A percentile compares a stretch with the other conserved stretches of the same genome.
These are phyloP conservation scores for Harmothoe impar DNA, from an alignment of 2,888 invertebrate species.

Conservation along the genomic window DNA sequence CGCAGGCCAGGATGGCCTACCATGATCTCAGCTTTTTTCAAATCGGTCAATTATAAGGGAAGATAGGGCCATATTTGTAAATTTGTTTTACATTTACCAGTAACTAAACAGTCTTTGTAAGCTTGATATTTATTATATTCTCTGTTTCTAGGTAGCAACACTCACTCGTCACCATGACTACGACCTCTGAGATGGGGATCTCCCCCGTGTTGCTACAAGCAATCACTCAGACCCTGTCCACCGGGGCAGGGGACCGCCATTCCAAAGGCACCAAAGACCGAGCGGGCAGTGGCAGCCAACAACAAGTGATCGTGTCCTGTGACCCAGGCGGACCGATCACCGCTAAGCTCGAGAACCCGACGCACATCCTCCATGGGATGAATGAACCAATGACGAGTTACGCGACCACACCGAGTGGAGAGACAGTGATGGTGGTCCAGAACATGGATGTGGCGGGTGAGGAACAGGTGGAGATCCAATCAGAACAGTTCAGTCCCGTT, in stretches of 20 bases:
- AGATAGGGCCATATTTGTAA: too few relatives aligned
- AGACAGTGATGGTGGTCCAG: constrained; percentile 66
- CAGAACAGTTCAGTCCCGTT: constrained; percentile 7
- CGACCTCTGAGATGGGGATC: constrained; percentile 77
- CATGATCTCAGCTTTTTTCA: too few relatives aligned
- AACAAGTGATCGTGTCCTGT: constrained; percentile 50
- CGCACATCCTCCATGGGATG: constrained; percentile 73
- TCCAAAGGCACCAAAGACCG: background rate
- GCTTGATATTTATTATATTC: too few relatives aligned
- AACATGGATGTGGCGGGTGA: constrained; percentile 54
- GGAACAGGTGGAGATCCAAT: constrained; percentile 45
- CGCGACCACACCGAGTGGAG: constrained; percentile 18
- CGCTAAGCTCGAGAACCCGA: constrained; percentile 63
- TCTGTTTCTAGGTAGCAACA: constrained; percentile 8
- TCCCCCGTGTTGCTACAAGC: constrained; percentile 82
- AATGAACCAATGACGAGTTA: constrained; percentile 73
- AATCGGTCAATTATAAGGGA: too few relatives aligned
- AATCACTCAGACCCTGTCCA: constrained; percentile 78
- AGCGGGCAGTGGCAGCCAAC: constrained; percentile 8
- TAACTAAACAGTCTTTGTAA: too few relatives aligned
- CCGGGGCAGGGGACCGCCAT: constrained; percentile 26
- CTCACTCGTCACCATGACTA: constrained; percentile 2
- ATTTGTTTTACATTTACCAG: too few relatives aligned
- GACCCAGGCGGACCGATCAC: constrained; percentile 1
- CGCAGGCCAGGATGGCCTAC: too few relatives aligned